Base-by-base conservation (phyloP, 2,888 invertebrate species). In the Campoplex capitator region DNA sequence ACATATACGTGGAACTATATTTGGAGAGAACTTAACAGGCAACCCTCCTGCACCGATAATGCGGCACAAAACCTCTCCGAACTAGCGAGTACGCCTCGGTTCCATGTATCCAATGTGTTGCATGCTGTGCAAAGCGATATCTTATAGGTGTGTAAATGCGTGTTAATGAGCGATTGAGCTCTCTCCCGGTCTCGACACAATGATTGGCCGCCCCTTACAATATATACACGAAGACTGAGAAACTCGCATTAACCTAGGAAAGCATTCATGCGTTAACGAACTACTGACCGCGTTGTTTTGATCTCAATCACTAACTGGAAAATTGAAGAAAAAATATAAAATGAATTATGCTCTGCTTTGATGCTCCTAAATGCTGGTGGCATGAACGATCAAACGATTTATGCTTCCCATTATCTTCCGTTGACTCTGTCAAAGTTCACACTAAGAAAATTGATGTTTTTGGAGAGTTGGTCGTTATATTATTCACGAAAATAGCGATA, bases 161-260 rank as follows among this genome's bases (percentile, higher is more conserved):
- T 79, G 45, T 71, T 79, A 79, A 79, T 71, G 70, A 79, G 68
- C 70, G 79, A 79, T 58, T n/a, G 70, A 79, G 58, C 32, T 45
- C 23, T 23, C 23, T 23, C 38, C 32, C 70, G 16, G 38, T 28
- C 78, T 65, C 13, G 28, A 28, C 45, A 67, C 78, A 54, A 68
- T 32, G 54, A 68, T 68, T 56, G 68, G 78, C 78, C 67, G 28
- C 42, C 16, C 65, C 18, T 28, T 13, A 9, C 45, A 28, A 28
- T 9, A 11, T 45, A 62, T 45, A 62, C 18, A 6, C 18, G 23
- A 23, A 67, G 51, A 68, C 54, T 51, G 42, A 54, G 54, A 42
- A 78, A 68, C 38, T 48, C 38, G 45, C 51, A 48, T 48, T 48
- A 38, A 76, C 48, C 45, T 11, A 7, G 45, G 48, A 23, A 48